Base-by-base conservation (phyloP, 2,888 invertebrate genomes). In the Cantharis lateralis region DNA sequence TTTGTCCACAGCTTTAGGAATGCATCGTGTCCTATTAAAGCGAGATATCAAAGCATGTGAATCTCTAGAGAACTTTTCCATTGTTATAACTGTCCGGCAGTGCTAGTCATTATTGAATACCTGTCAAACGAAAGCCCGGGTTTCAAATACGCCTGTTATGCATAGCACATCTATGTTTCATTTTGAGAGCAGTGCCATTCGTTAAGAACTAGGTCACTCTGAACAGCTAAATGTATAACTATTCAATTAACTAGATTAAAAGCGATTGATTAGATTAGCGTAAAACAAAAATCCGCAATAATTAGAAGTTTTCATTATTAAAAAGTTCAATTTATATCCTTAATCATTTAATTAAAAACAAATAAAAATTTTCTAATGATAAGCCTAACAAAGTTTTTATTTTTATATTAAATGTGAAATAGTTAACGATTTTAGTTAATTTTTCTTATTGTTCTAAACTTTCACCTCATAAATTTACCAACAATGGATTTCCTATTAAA, bases 61-160 rank as follows among this genome's bases (percentile, higher is more conserved):
- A 63, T 72, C 75, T 72, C 72, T 64, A 16, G 76, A 73, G 70
- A 24, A 76, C 70, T 76, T 73, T 66, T 70, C 62, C 73, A 72
- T 76, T 72, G 76, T 73, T 73, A 70, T 77, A 77, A 71, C 78
- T 79, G 82, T 81, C 80, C 83, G 80, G 84, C 82, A 83, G 83
- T 83, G 82, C 82, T 81, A 79, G 82, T 83, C 84, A 85, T 84
- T 83, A 83, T 83, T 84, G 84, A 83, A 83, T 84, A 84, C 81
- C 83, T 80, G 84, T 86, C 86, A 86, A 66, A 85, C 84, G 85
- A 83, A 80, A 83, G 81, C 81, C 85, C 84, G 83, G 84, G 84
- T 85, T 85, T 83, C 81, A 84, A 85, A 85, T 85, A 84, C 85
- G 86, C 85, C 85, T 85, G 83, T 84, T 84, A 85, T 85, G 85